Base-by-base conservation (phyloP, 2,797 vertebrate species). In the Pseudopleuronectes americanus region DNA sequence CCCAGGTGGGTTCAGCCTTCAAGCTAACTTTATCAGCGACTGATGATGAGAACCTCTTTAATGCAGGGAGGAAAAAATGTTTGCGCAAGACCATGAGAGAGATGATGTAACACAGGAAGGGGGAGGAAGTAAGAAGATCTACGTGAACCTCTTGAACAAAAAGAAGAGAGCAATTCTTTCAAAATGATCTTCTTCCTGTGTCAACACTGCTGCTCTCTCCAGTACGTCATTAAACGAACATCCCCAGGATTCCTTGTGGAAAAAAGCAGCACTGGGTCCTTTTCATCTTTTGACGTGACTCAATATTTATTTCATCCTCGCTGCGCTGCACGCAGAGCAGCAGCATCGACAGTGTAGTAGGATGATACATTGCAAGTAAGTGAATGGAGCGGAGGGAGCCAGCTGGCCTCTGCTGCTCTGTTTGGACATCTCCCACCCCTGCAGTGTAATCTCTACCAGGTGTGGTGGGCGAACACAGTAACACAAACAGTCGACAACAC, bases 391-490 rank as follows among this genome's bases (percentile, higher is more conserved):
- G 31, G 36, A 77, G 41, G 12, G n/a, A n/a, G 63, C 71, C 79
- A 68, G 66, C 57, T 61, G 67, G 70, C 70, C 57, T 59, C 71
- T 33, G 72, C 77, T 48, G 77, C 51, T 69, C 55, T 65, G 83
- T 66, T 68, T 63, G 70, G 57, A 87, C 62, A 57, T 57, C 78
- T 57, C 79, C 64, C 65, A 52, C 75, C 64, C 73, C 79, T 62
- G 80, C 69, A 28, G 64, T 22, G 62, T 84, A 79, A 87, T 88
- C 76, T 84, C 66, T 69, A 66, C 64, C 86, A 89, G 77, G 74
- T 84, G 77, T 64, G 53, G 67, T 45, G 17, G n/a, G 64, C 59
- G 23, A 23, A 77, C 24, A 14, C 4, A 36, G 13, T 16, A n/a
- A 48, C 47, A 52, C 66, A 54, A 17, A 14, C 26, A 66, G 60